Conservation (phyloP, 2,888 invertebrate species). For the Netelia melanura region DNA sequence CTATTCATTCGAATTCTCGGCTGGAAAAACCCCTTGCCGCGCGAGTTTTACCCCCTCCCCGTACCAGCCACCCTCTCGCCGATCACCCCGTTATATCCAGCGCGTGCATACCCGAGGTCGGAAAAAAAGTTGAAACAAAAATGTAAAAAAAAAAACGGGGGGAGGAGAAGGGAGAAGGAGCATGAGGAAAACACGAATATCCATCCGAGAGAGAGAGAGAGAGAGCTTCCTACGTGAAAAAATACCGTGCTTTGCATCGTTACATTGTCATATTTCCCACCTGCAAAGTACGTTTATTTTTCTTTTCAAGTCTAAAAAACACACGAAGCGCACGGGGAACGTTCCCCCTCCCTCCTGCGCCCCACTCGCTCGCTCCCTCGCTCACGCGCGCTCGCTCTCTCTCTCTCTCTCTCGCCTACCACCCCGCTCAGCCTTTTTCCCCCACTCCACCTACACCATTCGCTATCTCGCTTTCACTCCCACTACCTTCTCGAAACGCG, state of each 20-base stretch:
- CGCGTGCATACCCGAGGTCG: constrained; percentile 8
- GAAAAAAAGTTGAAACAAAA: not conserved
- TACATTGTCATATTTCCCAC: constrained; percentile 1
- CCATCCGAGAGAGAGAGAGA: not conserved
- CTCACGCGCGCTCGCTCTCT: too few species aligned
- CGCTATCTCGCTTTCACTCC: constrained; percentile 54
- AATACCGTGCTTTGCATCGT: not conserved
- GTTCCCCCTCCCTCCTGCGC: constrained; percentile 51
- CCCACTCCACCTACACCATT: not conserved
- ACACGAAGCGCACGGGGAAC: constrained; percentile 29
- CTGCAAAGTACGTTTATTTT: constrained; percentile 15
- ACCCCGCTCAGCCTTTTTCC: constrained; percentile 22
- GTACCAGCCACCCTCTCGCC: not conserved
- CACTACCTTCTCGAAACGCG: constrained; percentile 42
- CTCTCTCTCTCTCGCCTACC: too few species aligned
- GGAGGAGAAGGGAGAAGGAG: not conserved
- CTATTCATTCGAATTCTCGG: constrained; percentile 7
- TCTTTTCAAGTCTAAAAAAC: constrained; percentile 10
- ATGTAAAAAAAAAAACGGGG: not conserved
- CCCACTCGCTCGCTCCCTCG: not conserved
- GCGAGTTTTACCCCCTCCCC: not conserved
- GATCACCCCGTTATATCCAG: not conserved
- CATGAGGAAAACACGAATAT: not conserved
- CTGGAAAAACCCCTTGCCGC: not conserved
- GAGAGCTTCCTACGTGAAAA: constrained; percentile 9